Evolutionary conservation across 2,888 invertebrate species (phyloP), one percentile per base, ranked within the genome.

Genomic region (Fissipunctia ypsillon): DNA sequence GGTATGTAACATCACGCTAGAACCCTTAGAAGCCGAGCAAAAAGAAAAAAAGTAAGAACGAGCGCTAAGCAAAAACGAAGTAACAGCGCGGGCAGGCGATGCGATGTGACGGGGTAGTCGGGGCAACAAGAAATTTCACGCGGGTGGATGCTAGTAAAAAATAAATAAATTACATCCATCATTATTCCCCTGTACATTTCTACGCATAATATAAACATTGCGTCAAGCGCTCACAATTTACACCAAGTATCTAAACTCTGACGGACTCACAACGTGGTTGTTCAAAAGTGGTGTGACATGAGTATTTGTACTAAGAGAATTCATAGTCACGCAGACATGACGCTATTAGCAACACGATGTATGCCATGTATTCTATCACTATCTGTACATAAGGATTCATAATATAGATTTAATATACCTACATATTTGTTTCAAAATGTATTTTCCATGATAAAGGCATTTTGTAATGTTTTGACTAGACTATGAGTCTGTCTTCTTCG

Each of bases 251-350:
- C 84, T 85, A 84, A 84, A 83, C 81, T n/a, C n/a, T 81, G 64
- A 64, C 68, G 43, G 52, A 35, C 61, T 66, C 69, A 60, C 59
- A 73, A 52, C 74, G 69, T 78, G 72, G 70, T 73, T 69, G 79
- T 66, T 64, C 73, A 69, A 59, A 83, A 73, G 75, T 78, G 84
- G 83, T 83, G 61, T 76, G 63, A 73, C 76, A 80, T 79, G 68
- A 83, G 69, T 83, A 80, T 84, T 86, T 86, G 79, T 73, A 73
- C 76, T 80, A 50, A 67, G 76, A 86, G 79, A 81, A 69, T 83
- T 84, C 76, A 65, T 52, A 86, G 79, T 86, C 87, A 86, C 87
- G 85, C 78, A 68, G 76, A 71, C 80, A 69, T 80, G 73, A 76
- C 70, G 64, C 57, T 76, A 76, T 75, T 79, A 80, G 74, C 77